Evolutionary conservation across 2,113 vertebrate species (phyloP).

Genomic region (Hymenochirus boettgeri): DNA sequence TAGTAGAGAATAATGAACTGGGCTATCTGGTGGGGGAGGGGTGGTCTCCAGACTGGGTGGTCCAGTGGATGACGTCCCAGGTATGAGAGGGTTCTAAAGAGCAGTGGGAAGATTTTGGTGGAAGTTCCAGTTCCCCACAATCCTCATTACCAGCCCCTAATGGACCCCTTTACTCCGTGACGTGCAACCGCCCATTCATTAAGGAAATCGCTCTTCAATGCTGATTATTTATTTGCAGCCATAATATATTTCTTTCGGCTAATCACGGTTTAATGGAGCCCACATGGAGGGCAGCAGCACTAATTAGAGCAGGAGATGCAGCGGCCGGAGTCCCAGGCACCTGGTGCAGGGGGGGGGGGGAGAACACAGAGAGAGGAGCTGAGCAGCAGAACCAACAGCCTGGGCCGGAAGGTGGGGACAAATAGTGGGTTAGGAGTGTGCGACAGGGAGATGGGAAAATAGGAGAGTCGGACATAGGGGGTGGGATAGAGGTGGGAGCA

Average conservation of each 20-base stretch:
- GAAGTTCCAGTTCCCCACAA: constrained; percentile 76
- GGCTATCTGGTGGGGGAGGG: background rate
- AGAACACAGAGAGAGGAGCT: too few relatives aligned
- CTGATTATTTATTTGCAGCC: constrained; percentile 99
- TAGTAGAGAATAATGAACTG: constrained; percentile 4
- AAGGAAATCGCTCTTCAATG: constrained; percentile 99
- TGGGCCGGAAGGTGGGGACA: too few relatives aligned
- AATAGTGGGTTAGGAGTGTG: constrained; percentile 44
- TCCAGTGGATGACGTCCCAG: constrained; percentile 6
- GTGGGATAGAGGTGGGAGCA: too few relatives aligned
- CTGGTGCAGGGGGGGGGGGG: constrained; percentile 44
- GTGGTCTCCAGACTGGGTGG: constrained; percentile 8
- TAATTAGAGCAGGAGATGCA: constrained; percentile 94
- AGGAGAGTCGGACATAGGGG: too few relatives aligned
- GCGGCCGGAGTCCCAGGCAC: constrained; percentile 55
- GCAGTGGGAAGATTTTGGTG: constrained; percentile 51
- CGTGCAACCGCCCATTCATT: constrained; percentile 95
- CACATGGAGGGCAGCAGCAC: constrained; percentile 88
- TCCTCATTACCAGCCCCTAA: constrained; percentile 92
- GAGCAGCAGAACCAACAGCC: constrained; percentile 10
- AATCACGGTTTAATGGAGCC: constrained; percentile 98
- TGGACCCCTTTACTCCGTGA: constrained; percentile 96
- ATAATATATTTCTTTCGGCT: constrained; percentile 99
- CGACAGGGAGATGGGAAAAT: constrained; percentile 37
- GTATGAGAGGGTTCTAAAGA: constrained; percentile 3